Evolutionary conservation across 1,140 invertebrate species (phyloP).

Genomic region (Plutomurus gul): DNA sequence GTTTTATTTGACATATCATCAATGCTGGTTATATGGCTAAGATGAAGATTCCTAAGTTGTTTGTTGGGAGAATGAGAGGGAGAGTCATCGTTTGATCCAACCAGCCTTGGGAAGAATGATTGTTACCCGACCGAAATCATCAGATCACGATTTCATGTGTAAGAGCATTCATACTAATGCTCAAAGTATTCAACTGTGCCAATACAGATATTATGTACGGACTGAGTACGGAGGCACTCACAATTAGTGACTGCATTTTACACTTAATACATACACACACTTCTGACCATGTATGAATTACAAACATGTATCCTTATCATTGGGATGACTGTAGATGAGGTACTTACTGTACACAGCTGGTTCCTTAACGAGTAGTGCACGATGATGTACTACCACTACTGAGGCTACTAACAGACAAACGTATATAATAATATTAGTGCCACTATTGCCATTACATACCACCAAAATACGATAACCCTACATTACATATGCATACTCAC

Average conservation of each 20-base stretch:
- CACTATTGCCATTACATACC: too few relatives aligned
- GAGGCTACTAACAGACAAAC: too few relatives aligned
- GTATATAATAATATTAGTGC: too few relatives aligned
- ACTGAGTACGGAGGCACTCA: not conserved
- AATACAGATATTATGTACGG: not conserved
- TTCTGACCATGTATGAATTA: too few relatives aligned
- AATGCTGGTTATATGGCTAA: not conserved
- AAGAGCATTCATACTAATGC: constrained; percentile 13
- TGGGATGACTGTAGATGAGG: too few relatives aligned
- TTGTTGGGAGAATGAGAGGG: not conserved
- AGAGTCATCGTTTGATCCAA: constrained; percentile 42
- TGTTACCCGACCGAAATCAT: constrained; percentile 40
- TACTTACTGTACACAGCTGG: too few relatives aligned
- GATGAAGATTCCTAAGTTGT: not conserved
- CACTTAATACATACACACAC: too few relatives aligned
- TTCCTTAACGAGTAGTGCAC: too few relatives aligned
- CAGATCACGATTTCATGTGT: constrained; percentile 38
- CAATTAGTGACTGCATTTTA: not conserved
- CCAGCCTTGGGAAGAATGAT: constrained; percentile 33
- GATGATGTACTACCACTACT: too few relatives aligned
- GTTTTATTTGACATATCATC: constrained; percentile 26
- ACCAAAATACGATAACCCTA: too few relatives aligned
- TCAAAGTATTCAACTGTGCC: not conserved
- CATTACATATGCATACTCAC: too few relatives aligned
- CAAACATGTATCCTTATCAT: too few relatives aligned